phyloP scores from a whole-genome alignment of 2,113 vertebrate genomes.

The Tachycineta bicolor region DNA sequence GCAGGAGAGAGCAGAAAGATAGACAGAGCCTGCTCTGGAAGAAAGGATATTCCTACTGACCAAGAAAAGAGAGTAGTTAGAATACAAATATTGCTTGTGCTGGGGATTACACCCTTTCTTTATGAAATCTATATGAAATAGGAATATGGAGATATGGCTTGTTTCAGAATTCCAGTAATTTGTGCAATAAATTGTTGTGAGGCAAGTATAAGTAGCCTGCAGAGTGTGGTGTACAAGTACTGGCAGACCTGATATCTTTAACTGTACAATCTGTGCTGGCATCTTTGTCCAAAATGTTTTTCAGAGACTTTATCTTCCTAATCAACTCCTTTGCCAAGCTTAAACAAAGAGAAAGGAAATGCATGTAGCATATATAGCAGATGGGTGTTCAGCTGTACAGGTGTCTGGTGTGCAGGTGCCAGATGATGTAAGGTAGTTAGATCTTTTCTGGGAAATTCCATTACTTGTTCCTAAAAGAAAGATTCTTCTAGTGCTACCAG shows the following conservation, averaged over 20 bases:
- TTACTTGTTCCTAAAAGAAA: background rate
- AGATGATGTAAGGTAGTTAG: background rate
- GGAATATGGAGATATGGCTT: background rate
- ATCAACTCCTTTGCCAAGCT: conserved; percentile 42
- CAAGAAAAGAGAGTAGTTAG: background rate
- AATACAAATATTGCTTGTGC: background rate
- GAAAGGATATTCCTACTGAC: background rate
- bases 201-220: background rate
- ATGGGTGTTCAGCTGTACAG: conserved; percentile 37
- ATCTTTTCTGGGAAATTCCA: conserved; percentile 14
- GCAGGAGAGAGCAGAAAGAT: background rate
- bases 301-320: conserved; percentile 38
- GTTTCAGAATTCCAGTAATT: conserved; percentile 27
- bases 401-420: conserved; percentile 31
- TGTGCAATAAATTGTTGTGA: conserved; percentile 24
- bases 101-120: background rate
- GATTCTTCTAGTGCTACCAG: background rate
- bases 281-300: conserved; percentile 52
- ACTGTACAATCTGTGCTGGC: conserved; percentile 61
- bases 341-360: background rate
- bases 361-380: background rate
- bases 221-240: background rate
- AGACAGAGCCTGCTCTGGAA: background rate
- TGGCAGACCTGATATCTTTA: conserved; percentile 43
- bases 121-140: background rate